Evolutionary conservation across 2,113 vertebrate genomes (phyloP).

Genomic region (Rhizomys pruinosus): DNA sequence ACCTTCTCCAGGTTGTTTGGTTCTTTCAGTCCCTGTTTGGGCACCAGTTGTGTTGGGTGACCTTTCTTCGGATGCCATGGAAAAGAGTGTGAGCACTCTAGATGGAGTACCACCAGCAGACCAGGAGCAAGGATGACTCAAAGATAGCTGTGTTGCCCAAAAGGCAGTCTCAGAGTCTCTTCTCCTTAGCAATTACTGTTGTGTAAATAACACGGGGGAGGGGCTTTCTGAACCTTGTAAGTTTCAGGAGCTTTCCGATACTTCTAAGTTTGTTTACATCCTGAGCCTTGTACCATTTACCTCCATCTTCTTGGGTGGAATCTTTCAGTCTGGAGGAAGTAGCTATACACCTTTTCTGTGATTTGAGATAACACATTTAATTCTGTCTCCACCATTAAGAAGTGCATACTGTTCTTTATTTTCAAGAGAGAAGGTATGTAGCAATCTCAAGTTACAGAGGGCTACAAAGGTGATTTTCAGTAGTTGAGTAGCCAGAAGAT

Average conservation of each 20-base stretch:
- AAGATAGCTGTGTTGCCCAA: not conserved
- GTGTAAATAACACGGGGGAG: not conserved
- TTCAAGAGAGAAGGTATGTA: not conserved
- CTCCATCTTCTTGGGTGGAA: not conserved
- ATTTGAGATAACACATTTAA: not conserved
- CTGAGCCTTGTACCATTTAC: not conserved
- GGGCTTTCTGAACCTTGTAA: not conserved
- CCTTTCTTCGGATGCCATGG: not conserved
- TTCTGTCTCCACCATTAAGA: conserved; percentile 25
- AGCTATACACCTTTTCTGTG: not conserved
- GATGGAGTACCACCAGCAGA: not conserved
- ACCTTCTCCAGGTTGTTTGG: not conserved
- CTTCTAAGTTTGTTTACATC: not conserved
- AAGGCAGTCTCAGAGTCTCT: not conserved
- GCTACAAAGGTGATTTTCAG: not conserved
- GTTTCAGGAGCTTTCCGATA: not conserved
- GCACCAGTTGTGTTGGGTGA: not conserved
- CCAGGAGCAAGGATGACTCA: not conserved
- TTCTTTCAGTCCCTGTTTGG: not conserved
- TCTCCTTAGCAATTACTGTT: not conserved
- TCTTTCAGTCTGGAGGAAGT: not conserved
- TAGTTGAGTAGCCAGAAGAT: conserved; percentile 22
- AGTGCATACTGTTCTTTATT: not conserved
- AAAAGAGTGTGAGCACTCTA: not conserved
- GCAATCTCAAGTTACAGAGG: not conserved